phyloP scores from a whole-genome alignment of 2,113 vertebrate species.

The Pycnonotus jocosus region DNA sequence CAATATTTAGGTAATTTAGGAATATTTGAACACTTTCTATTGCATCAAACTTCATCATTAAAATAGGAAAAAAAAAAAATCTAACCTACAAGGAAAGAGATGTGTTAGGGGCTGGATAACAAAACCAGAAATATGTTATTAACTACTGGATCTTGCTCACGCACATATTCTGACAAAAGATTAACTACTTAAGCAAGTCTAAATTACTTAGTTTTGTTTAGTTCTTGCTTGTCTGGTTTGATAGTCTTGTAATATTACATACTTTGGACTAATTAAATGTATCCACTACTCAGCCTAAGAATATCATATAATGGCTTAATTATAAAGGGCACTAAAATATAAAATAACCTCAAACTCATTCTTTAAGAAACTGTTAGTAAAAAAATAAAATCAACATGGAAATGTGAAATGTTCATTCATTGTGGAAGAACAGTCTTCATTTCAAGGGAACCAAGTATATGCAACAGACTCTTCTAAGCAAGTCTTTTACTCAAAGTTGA shows the following conservation, averaged over 20 bases:
- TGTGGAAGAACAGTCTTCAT: background rate
- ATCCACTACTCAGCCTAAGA: background rate
- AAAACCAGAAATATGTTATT: background rate
- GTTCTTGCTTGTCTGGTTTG: background rate
- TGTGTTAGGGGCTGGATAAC: accelerated
- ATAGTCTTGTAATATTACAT: background rate
- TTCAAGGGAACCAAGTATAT: background rate
- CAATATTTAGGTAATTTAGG: background rate
- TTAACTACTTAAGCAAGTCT: background rate
- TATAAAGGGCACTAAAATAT: too few species aligned
- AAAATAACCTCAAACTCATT: background rate
- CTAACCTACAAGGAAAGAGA: background rate
- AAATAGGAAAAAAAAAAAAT: background rate
- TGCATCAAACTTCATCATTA: background rate
- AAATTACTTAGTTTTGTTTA: background rate
- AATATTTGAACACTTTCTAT: background rate
- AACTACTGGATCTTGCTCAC: background rate
- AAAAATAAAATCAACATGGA: background rate
- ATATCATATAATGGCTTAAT: background rate
- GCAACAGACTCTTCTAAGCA: background rate
- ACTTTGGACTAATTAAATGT: background rate
- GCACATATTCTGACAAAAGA: background rate
- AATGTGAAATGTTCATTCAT: background rate
- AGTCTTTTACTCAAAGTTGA: background rate
- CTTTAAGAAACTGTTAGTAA: background rate